Percentiles rank a stretch among this genome's conserved stretches.
Evolutionary conservation across 2,888 invertebrate species (phyloP).

Genomic region (Leucoma salicis): DNA sequence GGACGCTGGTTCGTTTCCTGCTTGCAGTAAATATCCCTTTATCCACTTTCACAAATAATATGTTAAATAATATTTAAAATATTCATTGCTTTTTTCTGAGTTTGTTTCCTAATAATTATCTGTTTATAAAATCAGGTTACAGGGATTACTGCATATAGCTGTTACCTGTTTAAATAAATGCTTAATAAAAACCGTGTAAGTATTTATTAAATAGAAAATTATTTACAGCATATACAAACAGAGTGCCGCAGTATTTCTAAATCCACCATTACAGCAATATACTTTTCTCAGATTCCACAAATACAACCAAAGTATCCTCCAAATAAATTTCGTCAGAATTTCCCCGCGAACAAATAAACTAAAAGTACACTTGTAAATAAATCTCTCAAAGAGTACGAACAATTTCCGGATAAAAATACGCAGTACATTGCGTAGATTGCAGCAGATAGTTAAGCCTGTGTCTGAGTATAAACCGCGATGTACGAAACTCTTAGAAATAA

Average conservation of each 20-base stretch:
- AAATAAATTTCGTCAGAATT: conserved; percentile 27
- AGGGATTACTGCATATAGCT: too few relatives aligned
- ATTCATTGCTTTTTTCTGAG: too few relatives aligned
- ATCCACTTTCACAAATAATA: too few relatives aligned
- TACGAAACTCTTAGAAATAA: conserved; percentile 55
- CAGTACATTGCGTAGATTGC: conserved; percentile 31
- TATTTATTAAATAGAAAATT: too few relatives aligned
- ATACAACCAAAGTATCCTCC: conserved; percentile 1
- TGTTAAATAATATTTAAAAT: too few relatives aligned
- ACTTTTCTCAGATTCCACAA: not conserved
- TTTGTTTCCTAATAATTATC: too few relatives aligned
- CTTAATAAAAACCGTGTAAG: too few relatives aligned
- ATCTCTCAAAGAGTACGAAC: conserved; percentile 33
- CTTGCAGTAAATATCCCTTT: too few relatives aligned
- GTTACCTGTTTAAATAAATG: too few relatives aligned
- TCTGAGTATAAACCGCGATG: conserved; percentile 43
- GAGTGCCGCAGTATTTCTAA: not conserved
- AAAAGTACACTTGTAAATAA: conserved; percentile 31
- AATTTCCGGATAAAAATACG: conserved; percentile 37
- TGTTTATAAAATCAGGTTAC: too few relatives aligned
- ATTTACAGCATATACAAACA: too few relatives aligned
- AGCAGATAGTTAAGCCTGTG: conserved; percentile 38
- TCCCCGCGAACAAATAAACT: conserved; percentile 27
- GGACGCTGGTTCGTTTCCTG: too few relatives aligned
- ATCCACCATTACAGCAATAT: not conserved